Base-by-base conservation (phyloP, 2,797 vertebrate species). In the Crenichthys baileyi region DNA sequence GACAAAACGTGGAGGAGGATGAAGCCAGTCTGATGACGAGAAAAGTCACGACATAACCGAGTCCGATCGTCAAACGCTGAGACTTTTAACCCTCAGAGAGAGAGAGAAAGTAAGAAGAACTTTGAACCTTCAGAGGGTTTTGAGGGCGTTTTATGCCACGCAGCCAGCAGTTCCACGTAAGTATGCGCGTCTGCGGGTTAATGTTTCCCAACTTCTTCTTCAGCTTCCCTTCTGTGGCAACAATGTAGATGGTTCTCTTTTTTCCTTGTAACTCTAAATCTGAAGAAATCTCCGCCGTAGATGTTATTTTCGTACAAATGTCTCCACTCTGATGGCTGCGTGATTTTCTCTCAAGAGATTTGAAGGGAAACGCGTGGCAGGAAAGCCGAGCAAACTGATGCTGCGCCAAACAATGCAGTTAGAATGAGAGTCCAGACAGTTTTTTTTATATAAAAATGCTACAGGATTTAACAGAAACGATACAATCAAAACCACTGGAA, bases 1-100 rank as follows among this genome's bases (percentile, higher is more conserved):
- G 79, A 75, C 79, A 76, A 89, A 92, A 89, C 92, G 91, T 92
- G 90, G 88, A 87, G 85, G 90, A 87, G 87, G 86, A 91, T 79
- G 84, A 87, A n/a, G 73, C 84, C 67, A 73, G 44, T 5, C 48
- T 85, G 76, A 91, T 24, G 44, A 13, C 0, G 2, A 67, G 1
- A 18, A 26, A 67, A 46, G 20, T 4, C 1, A 18, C 20, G 0
- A 48, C 13, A 53, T 41, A 79, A 8, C 11, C 39, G 24, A 44
- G 60, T 18, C 60, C 58, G 1, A 8, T 29, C 58, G 15, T 16
- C 60, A 31, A 24, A 39, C 31, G n/a, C 36, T 13, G 5, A 74
- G 7, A 39, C 36, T 18, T 72, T 12, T 12, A 12, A 31, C 60
- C 9, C 18, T 7, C 39, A 18, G 18, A 41, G 55, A 78, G 36